Percentiles rank a stretch among this genome's conserved stretches.
These are phyloP conservation scores for Mylabris phalerata DNA, from an alignment of 1,140 invertebrate species.

Conservation along the genomic window DNA sequence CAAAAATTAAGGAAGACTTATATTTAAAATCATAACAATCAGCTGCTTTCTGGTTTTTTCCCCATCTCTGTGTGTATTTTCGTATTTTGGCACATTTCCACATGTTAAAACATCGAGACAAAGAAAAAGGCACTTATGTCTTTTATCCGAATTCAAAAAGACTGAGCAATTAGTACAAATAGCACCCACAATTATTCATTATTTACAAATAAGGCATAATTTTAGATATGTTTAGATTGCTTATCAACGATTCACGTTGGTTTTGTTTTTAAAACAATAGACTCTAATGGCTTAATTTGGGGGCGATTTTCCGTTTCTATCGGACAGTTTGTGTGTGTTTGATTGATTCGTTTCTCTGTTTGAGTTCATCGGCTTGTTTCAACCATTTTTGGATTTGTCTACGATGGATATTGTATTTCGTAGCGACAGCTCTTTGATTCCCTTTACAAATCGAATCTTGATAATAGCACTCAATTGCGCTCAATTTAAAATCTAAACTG, in stretches of 20 bases:
- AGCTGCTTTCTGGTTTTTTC: conserved; percentile 20
- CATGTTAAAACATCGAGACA: not conserved
- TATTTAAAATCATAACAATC: conserved; percentile 14
- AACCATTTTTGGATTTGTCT: conserved; percentile 61
- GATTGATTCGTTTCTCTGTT: conserved; percentile 31
- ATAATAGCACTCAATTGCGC: conserved; percentile 47
- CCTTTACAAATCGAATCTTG: conserved; percentile 47
- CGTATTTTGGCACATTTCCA: conserved; percentile 24
- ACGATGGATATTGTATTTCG: conserved; percentile 55
- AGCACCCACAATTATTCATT: conserved; percentile 13
- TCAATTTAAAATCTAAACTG: conserved; percentile 48
- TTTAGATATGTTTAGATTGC: conserved; percentile 11
- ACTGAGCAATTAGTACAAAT: conserved; percentile 6
- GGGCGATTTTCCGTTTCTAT: conserved; percentile 6
- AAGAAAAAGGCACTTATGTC: conserved; percentile 7
- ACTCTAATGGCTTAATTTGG: conserved; percentile 5
- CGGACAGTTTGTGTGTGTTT: conserved; percentile 31
- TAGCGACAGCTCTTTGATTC: conserved; percentile 55
- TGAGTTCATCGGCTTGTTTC: conserved; percentile 47
- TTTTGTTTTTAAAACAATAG: conserved; percentile 16
- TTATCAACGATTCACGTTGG: conserved; percentile 1
- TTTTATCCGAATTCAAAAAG: conserved; percentile 1
- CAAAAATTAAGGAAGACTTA: conserved; percentile 15
- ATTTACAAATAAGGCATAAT: conserved; percentile 8
- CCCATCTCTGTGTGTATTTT: too few relatives aligned